These are phyloP conservation scores for Gouania willdenowi DNA, from an alignment of 2,797 vertebrate species.

Conservation along the genomic window DNA sequence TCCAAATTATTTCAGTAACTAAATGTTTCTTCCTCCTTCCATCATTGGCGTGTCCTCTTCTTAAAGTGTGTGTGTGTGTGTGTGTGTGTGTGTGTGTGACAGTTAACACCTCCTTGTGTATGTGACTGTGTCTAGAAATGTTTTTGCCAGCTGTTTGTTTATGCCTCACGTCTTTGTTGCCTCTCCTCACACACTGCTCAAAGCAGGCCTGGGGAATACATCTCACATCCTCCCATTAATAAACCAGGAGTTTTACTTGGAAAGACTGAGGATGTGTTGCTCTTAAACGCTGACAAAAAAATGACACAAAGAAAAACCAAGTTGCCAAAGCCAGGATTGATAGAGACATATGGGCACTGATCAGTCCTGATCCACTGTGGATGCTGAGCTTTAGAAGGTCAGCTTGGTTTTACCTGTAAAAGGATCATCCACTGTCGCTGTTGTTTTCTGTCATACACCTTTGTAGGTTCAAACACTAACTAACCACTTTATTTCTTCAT, in stretches of 20 bases:
- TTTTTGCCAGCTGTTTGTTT: constrained; percentile 7
- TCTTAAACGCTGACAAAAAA: constrained; percentile 31
- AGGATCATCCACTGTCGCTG: too few relatives aligned
- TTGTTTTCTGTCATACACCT: too few relatives aligned
- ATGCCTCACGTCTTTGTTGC: constrained; percentile 50
- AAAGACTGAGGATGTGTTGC: constrained; percentile 33
- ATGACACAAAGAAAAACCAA: constrained; percentile 5
- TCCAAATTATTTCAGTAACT: too few relatives aligned
- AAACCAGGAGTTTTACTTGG: constrained; percentile 48
- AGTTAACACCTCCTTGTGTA: background rate
- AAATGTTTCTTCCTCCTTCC: too few relatives aligned
- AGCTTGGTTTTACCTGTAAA: too few relatives aligned
- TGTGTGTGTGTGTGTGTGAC: background rate
- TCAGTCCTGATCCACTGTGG: too few relatives aligned
- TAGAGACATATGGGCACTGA: too few relatives aligned
- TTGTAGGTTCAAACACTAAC: too few relatives aligned
- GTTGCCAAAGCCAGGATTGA: too few relatives aligned
- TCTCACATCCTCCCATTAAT: constrained; percentile 61
- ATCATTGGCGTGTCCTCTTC: too few relatives aligned
- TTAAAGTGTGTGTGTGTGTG: background rate
- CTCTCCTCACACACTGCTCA: constrained; percentile 25
- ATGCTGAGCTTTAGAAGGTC: too few relatives aligned
- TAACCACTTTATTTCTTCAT: too few relatives aligned
- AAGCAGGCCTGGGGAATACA: constrained; percentile 40
- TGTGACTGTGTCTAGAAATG: background rate